Base-by-base conservation (phyloP, 2,888 invertebrate species). In the Gerris lacustris region DNA sequence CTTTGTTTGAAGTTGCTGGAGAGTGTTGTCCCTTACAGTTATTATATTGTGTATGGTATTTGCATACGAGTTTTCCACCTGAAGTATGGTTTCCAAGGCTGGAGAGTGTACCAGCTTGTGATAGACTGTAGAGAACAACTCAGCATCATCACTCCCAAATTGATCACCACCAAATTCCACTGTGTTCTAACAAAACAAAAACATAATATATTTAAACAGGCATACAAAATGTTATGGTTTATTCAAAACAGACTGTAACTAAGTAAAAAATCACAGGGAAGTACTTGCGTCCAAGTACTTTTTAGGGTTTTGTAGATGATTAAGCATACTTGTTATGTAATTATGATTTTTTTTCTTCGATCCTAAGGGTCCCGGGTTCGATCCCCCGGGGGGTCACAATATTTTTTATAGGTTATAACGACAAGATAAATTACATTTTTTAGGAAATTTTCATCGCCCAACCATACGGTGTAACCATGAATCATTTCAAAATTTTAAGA, bases 51-150 rank as follows among this genome's bases (percentile, higher is more conserved):
- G 85, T 18, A 94, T 89, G 63, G 88, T 88, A 77, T 89, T 86
- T 0, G 95, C 92, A 80, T 93, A 93, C 15, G 89, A 87, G 78
- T 93, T 91, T 80, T 96, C 96, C 55, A 92, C 87, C 77, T 92
- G 90, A 31, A 96, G 83, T 78, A 96, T 90, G 0, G 92, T 91
- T 78, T 94, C 92, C 44, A 96, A 81, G 0, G 92, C 92, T 0
- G 91, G 90, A 0, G 94, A 94, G 80, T 93, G 93, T 4, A 93
- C 91, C 74, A 88, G 79, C 73, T 85, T 84, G 79, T 94, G 92
- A 80, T 94, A 94, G 43, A 92, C 91, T 5, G 89, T 89, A 4
- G 91, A 90, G 82, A 94, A 92, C 63, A 91, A 84, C 80, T 93
- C 92, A 79, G 93, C 91, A 80, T 94, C 92, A 0, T 90, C 88